Base-by-base conservation (phyloP, 1,140 invertebrate species). In the Drosophila pachea region DNA sequence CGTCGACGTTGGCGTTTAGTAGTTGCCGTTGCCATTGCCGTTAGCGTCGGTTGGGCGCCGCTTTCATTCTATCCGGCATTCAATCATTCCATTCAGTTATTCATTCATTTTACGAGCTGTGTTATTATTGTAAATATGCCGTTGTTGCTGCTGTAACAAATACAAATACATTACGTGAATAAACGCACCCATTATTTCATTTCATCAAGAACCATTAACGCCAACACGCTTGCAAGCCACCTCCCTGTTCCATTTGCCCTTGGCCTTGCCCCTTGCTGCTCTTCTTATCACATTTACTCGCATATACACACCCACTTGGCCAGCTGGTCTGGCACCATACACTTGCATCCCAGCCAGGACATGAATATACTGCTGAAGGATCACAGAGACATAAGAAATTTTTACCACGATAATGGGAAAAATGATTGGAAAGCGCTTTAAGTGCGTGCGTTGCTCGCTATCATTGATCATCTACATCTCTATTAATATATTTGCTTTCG, bases 81-180 rank as follows among this genome's bases (percentile, higher is more conserved):
- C 81, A 84, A 86, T 84, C 81, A 84, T 81, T 73, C 76, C 71
- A 71, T 84, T 69, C 81, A 77, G 78, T 76, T 78, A 86, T 83
- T 83, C 78, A 83, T 76, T 84, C 73, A 52, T 69, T 84, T 83
- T 83, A 84, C 79, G 76, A 84, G 79, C 79, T 84, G 79, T 84
- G 79, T 84, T 84, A 86, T 84, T 84, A 86, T 84, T 84, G 79
- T 84, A 84, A 86, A 84, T 84, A 84, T 86, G 65, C 78, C 53
- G 56, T 60, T 60, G 31, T 49, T 45, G 58, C 8, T 63, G 78
- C 76, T 86, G 77, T 86, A 86, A 86, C 81, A 86, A 86, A 86
- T 81, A 86, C 82, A 86, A 86, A 86, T 86, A 86, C 81, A 86
- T 86, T 86, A 86, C 81, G 81, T 86, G 82, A 86, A 86, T 86